These are phyloP conservation scores for Sorex maritimensis DNA, from an alignment of 2,797 vertebrate genomes.

Conservation along the genomic window DNA sequence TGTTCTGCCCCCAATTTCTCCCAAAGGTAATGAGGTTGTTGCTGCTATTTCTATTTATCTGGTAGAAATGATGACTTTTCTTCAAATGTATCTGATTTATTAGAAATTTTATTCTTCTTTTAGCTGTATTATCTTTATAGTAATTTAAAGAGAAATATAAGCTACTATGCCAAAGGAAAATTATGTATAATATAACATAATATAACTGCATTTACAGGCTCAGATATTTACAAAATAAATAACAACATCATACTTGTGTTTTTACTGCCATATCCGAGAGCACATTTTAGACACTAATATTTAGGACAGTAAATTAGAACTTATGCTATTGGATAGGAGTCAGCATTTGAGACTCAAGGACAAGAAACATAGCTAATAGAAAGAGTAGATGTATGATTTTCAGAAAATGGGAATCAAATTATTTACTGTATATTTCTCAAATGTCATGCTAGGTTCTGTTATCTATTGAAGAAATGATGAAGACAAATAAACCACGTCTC, in stretches of 20 bases:
- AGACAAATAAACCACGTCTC: neutral
- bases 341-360: neutral
- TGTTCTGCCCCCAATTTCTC: neutral
- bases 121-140: neutral
- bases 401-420: neutral
- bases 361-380: neutral
- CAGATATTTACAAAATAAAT: neutral
- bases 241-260: neutral
- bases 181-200: neutral
- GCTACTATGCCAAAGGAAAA: neutral
- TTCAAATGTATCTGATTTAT: neutral
- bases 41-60: conserved; percentile 44
- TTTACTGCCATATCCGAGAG: neutral
- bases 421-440: conserved; percentile 7
- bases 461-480: neutral
- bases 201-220: neutral
- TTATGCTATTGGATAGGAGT: neutral
- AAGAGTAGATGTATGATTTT: neutral
- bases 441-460: neutral
- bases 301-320: neutral
- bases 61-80: neutral
- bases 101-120: neutral
- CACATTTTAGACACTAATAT: neutral
- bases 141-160: neutral
- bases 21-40: neutral